phyloP scores from a whole-genome alignment of 2,113 vertebrate species.

The Suricata suricatta region DNA sequence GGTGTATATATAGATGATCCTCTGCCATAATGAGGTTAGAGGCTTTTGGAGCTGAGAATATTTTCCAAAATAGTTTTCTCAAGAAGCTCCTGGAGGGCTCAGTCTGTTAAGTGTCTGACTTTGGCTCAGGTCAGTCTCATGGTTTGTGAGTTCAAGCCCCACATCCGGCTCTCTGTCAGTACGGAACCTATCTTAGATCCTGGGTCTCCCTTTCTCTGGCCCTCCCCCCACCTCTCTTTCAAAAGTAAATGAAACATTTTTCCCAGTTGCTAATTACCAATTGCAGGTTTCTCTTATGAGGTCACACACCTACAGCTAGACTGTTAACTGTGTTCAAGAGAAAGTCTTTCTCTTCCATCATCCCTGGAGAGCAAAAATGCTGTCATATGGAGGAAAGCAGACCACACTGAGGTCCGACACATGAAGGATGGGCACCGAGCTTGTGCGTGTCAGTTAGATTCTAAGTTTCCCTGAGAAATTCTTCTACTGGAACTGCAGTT shows the following conservation, averaged over 20 bases:
- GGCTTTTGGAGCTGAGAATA: not conserved
- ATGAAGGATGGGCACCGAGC: not conserved
- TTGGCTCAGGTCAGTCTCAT: too few relatives aligned
- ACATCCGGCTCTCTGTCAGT: too few relatives aligned
- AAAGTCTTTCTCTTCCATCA: not conserved
- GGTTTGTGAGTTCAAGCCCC: too few relatives aligned
- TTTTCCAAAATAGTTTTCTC: not conserved
- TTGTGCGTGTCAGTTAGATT: not conserved
- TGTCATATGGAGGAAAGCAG: not conserved
- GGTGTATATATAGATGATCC: not conserved
- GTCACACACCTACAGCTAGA: not conserved
- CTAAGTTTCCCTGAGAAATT: not conserved
- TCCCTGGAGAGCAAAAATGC: not conserved
- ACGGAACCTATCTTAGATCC: too few relatives aligned
- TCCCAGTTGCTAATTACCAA: not conserved
- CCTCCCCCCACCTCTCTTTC: too few relatives aligned
- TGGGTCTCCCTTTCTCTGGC: too few relatives aligned
- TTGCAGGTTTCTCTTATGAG: not conserved
- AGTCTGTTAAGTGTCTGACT: too few relatives aligned
- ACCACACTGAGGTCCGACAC: not conserved
- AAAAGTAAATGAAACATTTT: not conserved
- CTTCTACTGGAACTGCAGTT: not conserved
- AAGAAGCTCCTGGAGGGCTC: not conserved
- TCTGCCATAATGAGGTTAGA: not conserved
- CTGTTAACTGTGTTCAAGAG: not conserved